Base-by-base conservation (phyloP, 2,888 invertebrate species). In the Myathropa florea region DNA sequence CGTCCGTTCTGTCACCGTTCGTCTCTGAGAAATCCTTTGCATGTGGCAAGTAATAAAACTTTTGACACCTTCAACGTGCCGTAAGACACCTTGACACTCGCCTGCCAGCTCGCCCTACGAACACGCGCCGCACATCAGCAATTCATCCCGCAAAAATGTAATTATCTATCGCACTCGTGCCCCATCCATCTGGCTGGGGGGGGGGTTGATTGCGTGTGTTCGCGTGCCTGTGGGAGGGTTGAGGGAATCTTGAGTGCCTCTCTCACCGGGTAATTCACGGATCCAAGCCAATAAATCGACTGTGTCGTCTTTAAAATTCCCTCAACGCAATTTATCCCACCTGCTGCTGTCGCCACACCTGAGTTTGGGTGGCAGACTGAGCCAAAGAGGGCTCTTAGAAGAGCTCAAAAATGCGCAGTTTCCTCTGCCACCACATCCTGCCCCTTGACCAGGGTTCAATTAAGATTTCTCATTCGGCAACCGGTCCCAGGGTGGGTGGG, bases 61-160 rank as follows among this genome's bases (percentile, higher is more conserved):
- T 84, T 61, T 80, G 75, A 80, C 70, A 76, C 65, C 72, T 67
- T 60, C 72, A 80, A 72, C 65, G 79, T 65, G 79, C 59, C 24
- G 64, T 55, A 80, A 84, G 70, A 33, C 61, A 77, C 33, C 61
- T 70, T 21, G 46, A n/a, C 14, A 23, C 33, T 30, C 30, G 10
- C n/a, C n/a, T n/a, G n/a, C n/a, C n/a, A 9, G 18, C 46, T 46
- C 46, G 53, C n/a, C 53, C 21, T n/a, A n/a, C n/a, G 2, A 10
- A 24, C 57, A 26, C 57, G 57, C 57, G 63, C 46, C 78, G 68
- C 68, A 26, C 59, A 73, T 36, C 61, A 67, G 59, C 59, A 61
- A 63, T 60, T 67, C 72, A 78, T 63, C 21, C 61, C 30, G 53
- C 65, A 65, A 81, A 63, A 68, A 73, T 64, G 53, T 76, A 85